Evolutionary conservation across 2,113 vertebrate genomes (phyloP).

Genomic region (Phylloscopus whistleri): DNA sequence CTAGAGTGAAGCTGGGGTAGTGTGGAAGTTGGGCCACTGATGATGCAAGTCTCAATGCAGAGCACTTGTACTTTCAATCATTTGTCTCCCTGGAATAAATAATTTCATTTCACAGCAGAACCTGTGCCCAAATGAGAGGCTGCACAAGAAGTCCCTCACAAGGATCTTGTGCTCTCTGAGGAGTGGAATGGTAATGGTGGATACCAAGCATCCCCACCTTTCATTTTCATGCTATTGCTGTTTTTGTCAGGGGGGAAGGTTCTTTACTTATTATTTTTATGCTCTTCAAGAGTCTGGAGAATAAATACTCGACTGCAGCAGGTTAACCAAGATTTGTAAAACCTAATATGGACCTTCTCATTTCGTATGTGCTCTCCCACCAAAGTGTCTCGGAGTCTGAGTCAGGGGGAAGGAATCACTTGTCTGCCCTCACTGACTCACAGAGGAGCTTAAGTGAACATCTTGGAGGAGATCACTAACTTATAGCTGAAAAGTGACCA

Average conservation of each 20-base stretch:
- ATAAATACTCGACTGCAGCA: neutral
- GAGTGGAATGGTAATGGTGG: rapidly evolving
- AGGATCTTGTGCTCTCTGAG: neutral
- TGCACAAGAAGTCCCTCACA: neutral
- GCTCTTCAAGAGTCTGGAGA: neutral
- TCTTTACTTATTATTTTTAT: neutral
- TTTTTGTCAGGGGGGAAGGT: neutral
- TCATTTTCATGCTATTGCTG: neutral
- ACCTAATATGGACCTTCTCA: neutral
- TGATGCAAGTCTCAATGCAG: neutral
- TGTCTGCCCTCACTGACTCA: neutral
- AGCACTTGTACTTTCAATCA: neutral
- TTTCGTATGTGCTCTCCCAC: neutral
- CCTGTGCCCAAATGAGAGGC: neutral
- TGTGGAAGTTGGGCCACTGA: neutral
- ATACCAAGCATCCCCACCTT: neutral
- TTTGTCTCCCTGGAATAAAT: neutral
- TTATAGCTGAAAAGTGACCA: neutral
- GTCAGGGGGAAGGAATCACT: neutral
- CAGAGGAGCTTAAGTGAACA: neutral
- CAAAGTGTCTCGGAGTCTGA: neutral
- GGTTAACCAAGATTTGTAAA: neutral
- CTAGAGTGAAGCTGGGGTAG: neutral
- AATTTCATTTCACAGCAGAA: neutral
- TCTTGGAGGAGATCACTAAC: neutral